These are phyloP conservation scores for Sphinx pinastri DNA, from an alignment of 2,888 invertebrate species.

Conservation along the genomic window DNA sequence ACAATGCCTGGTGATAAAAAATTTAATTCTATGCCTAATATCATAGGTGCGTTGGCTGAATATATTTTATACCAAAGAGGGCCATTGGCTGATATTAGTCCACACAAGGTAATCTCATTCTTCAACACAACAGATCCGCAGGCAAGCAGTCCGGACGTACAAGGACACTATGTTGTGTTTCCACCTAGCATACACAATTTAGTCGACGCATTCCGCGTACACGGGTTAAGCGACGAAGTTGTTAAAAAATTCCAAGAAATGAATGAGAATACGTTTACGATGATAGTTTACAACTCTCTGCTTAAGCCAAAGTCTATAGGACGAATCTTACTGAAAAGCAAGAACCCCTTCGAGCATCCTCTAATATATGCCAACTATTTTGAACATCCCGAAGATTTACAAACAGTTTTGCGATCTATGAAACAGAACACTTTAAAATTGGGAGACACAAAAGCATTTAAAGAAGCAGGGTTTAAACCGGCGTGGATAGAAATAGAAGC, in stretches of 20 bases:
- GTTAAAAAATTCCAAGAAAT: constrained; percentile 48
- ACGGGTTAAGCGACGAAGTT: constrained; percentile 53
- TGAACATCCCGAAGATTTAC: constrained; percentile 79
- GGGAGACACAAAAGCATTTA: constrained; percentile 56
- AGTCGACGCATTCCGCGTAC: constrained; percentile 52
- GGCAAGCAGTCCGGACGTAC: constrained; percentile 58
- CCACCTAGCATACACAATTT: constrained; percentile 53
- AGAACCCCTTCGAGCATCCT: constrained; percentile 87
- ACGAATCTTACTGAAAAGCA: constrained; percentile 85
- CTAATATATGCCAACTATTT: constrained; percentile 86
- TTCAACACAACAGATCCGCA: constrained; percentile 59
- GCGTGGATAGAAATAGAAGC: constrained; percentile 61
- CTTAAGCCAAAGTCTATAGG: constrained; percentile 88
- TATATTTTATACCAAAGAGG: constrained; percentile 80
- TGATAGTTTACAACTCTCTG: constrained; percentile 83
- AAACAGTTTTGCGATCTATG: constrained; percentile 52
- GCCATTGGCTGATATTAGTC: constrained; percentile 67
- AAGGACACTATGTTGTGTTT: constrained; percentile 58
- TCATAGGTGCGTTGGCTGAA: constrained; percentile 59
- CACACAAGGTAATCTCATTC: constrained; percentile 62
- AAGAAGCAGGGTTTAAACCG: constrained; percentile 52
- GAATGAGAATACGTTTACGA: constrained; percentile 52
- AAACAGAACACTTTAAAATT: constrained; percentile 52
- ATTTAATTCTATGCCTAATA: constrained; percentile 48
- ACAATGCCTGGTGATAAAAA: constrained; percentile 53